phyloP scores from a whole-genome alignment of 2,113 vertebrate species.

The Fregetta grallaria region DNA sequence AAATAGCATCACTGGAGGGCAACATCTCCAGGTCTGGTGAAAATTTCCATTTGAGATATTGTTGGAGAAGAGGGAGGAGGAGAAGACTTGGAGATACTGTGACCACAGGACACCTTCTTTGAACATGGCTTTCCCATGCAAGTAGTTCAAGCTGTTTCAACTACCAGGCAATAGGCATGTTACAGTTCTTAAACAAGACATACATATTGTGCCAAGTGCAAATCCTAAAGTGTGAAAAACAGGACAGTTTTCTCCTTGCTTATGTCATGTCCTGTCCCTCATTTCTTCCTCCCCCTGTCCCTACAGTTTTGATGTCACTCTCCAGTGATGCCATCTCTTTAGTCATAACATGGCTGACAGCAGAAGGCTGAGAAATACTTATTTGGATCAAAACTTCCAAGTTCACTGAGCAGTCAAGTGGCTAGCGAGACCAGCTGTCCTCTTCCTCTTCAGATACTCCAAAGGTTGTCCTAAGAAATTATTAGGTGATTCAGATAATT shows the following conservation, averaged over 20 bases:
- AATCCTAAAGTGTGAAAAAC: not conserved
- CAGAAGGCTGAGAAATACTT: not conserved
- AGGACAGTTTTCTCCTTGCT: not conserved
- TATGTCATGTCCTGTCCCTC: not conserved
- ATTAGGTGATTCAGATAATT: not conserved
- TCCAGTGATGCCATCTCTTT: not conserved
- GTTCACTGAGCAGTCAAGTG: not conserved
- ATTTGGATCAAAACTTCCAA: not conserved
- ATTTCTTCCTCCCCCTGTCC: not conserved
- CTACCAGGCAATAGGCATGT: not conserved
- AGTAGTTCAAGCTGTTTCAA: not conserved
- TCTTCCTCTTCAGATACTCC: not conserved
- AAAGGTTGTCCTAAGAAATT: not conserved
- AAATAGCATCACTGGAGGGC: not conserved
- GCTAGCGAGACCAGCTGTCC: not conserved
- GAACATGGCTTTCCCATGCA: not conserved
- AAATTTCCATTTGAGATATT: not conserved
- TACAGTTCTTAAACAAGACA: not conserved
- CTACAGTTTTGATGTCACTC: not conserved
- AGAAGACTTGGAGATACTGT: not conserved
- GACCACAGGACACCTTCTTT: not conserved
- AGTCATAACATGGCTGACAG: not conserved
- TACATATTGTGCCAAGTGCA: not conserved
- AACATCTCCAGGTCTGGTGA: not conserved
- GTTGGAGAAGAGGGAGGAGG: not conserved